Percentiles rank a stretch among this genome's conserved stretches.
phyloP scores from a whole-genome alignment of 2,113 vertebrate genomes.

The Brienomyrus brachyistius region DNA sequence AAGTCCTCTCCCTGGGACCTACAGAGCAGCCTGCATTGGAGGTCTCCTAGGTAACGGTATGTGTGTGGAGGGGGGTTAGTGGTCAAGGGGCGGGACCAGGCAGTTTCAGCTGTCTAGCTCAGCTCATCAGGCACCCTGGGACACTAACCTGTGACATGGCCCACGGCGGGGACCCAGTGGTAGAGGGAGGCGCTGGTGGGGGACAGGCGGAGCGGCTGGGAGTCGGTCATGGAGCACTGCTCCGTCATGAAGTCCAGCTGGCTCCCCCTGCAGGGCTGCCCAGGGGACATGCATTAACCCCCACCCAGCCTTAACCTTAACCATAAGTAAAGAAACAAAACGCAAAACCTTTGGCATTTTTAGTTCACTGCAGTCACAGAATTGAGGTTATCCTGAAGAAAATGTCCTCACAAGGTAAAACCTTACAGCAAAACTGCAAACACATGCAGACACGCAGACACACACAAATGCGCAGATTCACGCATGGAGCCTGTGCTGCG shows the following conservation, averaged over 20 bases:
- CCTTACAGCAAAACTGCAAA: background rate
- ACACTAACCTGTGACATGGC: slow-evolving; percentile 66
- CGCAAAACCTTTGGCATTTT: background rate
- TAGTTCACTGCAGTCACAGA: background rate
- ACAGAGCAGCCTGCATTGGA: slow-evolving; percentile 79
- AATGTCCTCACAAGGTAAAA: background rate
- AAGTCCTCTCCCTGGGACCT: slow-evolving; percentile 71
- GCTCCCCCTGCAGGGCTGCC: slow-evolving; percentile 65
- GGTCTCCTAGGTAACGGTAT: slow-evolving; percentile 57
- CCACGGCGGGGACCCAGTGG: slow-evolving; percentile 74
- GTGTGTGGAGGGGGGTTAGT: background rate
- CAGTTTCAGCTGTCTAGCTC: background rate
- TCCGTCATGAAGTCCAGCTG: slow-evolving; percentile 84
- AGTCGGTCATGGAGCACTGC: slow-evolving; percentile 76
- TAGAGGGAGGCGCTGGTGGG: slow-evolving; percentile 56
- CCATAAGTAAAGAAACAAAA: background rate
- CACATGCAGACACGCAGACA: background rate
- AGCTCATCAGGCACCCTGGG: background rate
- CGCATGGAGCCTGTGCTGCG: background rate
- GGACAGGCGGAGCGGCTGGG: slow-evolving; percentile 61
- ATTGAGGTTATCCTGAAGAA: background rate
- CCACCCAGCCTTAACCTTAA: background rate
- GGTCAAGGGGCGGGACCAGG: background rate
- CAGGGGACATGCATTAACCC: background rate
- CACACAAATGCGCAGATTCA: background rate